These are phyloP conservation scores for Hippasteria phrygiana DNA, from an alignment of 53 echinoderm and acorn worm species.

Conservation along the genomic window DNA sequence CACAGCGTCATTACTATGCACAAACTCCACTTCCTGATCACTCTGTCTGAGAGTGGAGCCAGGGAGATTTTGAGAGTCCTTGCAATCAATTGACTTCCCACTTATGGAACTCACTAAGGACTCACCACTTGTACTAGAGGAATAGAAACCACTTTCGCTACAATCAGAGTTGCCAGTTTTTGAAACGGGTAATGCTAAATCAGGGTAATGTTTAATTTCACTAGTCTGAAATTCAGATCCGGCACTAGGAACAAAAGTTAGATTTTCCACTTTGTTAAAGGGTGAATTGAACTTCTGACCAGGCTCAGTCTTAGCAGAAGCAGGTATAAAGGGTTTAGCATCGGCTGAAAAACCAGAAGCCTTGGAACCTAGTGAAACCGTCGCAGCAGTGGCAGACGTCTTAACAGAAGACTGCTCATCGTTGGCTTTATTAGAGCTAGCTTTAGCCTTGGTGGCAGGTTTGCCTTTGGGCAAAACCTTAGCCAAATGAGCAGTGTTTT, in stretches of 20 bases:
- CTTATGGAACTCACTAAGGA: not conserved
- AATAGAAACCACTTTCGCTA: constrained; percentile 29
- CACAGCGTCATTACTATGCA: no score
- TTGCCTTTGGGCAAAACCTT: not conserved
- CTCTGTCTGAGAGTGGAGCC: not conserved
- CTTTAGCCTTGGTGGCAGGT: not conserved
- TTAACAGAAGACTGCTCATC: not conserved
- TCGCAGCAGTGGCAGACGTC: not conserved
- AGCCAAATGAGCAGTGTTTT: not conserved
- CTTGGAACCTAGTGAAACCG: no score
- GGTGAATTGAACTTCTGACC: not conserved
- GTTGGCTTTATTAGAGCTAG: not conserved
- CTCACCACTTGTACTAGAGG: constrained; percentile 13
- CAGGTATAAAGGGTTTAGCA: constrained; percentile 30
- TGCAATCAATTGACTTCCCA: not conserved
- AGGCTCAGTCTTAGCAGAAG: not conserved
- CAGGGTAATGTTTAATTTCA: not conserved
- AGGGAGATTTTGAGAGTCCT: not conserved
- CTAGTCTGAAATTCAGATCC: not conserved
- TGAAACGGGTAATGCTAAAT: not conserved
- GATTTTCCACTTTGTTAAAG: not conserved
- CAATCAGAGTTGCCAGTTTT: not conserved
- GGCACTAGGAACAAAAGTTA: not conserved
- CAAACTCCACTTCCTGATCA: not conserved
- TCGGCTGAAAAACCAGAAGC: not conserved